phyloP scores from a whole-genome alignment of 2,113 vertebrate species.

The Phrynosoma blainvillii region DNA sequence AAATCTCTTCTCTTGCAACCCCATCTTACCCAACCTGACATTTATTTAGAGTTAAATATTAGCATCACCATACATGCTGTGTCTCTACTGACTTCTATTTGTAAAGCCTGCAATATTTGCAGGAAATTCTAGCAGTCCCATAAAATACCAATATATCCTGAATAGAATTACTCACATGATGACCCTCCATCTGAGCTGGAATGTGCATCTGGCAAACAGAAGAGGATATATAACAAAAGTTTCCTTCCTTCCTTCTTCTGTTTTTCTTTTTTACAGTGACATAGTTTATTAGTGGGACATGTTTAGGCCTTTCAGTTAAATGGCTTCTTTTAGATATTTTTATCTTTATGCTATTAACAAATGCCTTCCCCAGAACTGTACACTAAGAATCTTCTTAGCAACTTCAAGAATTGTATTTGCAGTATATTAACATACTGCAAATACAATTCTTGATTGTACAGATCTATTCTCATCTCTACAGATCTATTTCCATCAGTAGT shows the following conservation, averaged over 20 bases:
- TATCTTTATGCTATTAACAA: not conserved
- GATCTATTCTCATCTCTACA: accelerated
- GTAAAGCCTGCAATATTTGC: too few relatives aligned
- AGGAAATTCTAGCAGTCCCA: too few relatives aligned
- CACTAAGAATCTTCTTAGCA: not conserved
- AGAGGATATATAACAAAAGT: not conserved
- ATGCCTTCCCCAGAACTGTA: not conserved
- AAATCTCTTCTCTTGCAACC: not conserved
- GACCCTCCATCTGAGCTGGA: not conserved
- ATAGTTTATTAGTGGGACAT: not conserved
- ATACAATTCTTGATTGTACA: not conserved
- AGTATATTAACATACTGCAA: not conserved
- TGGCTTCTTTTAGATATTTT: not conserved
- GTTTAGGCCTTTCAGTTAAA: not conserved
- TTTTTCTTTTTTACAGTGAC: not conserved
- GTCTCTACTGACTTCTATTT: not conserved
- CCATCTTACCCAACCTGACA: too few relatives aligned
- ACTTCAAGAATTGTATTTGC: not conserved
- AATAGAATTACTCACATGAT: not conserved
- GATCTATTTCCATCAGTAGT: accelerated
- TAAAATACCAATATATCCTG: not conserved
- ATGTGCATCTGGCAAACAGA: not conserved
- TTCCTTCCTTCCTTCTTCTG: not conserved
- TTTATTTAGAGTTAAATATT: too few relatives aligned
- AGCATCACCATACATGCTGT: too few relatives aligned